Base-by-base conservation (phyloP, 1,140 invertebrate genomes). In the Riptortus pedestris region DNA sequence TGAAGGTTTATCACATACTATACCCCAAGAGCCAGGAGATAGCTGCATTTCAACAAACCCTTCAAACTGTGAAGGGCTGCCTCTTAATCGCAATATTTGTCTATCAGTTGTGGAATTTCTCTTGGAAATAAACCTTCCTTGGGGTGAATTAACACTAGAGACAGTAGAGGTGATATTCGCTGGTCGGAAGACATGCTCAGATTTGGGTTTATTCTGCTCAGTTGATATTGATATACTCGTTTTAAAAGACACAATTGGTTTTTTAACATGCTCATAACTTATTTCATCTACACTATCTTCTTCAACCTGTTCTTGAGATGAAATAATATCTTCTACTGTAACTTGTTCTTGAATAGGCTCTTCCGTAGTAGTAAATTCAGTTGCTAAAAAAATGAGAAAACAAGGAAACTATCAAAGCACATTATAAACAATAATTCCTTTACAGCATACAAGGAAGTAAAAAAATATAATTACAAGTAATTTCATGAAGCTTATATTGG, bases 41-140 rank as follows among this genome's bases (percentile, higher is more conserved):
- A 75, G 74, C 67, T 77, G 73, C 18, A 81, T 74, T 70, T 82
- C 78, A 1, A 82, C 73, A 60, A 80, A 81, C 4, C 80, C 81
- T 59, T 80, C 77, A 62, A 72, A 72, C 24, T 75, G 74, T 26
- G 71, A 74, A 0, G 73, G 70, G 18, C 80, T 79, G 11, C 78
- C 80, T 28, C 80, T 72, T 12, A 83, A 70, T 29, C 81, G 70
- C 52, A 81, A 60, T 18, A 71, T 64, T 75, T 82, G 72, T 38
- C 72, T 73, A 27, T 66, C 68, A 16, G 22, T 20, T 14, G 38
- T 38, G 1, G 48, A 29, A 64, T 27, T 64, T 24, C 28, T 57
- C 16, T 38, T 58, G 3, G 51, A 55, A 26, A 55, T 22, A 14
- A 55, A 5, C 12, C 24, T 55, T 20, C 43, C 47, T 14, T 28